Conservation (phyloP, 2,113 vertebrate genomes). For the Chaetops frenatus region DNA sequence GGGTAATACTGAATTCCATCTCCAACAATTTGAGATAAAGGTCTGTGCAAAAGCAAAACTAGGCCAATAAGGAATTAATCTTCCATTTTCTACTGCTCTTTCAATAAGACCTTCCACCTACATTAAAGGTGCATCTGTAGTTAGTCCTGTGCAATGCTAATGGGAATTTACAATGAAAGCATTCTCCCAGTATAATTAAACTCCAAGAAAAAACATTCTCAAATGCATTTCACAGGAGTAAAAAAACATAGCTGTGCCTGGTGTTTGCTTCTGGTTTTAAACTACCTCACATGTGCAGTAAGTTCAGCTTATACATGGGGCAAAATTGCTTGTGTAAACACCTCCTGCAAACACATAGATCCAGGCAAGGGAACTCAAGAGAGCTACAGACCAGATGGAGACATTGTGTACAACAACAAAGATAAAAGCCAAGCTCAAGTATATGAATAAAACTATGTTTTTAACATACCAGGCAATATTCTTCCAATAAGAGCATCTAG, state of each 20-base stretch:
- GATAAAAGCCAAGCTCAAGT: not conserved
- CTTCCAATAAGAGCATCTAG: constrained; percentile 87
- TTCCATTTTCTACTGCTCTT: not conserved
- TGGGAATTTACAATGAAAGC: not conserved
- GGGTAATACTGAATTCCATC: not conserved
- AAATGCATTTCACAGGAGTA: not conserved
- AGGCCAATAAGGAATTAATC: not conserved
- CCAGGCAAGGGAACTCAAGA: not conserved
- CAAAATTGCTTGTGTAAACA: not conserved
- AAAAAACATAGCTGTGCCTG: not conserved
- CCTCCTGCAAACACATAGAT: not conserved
- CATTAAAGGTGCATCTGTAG: not conserved
- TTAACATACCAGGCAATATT: constrained; percentile 88
- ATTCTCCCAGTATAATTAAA: not conserved
- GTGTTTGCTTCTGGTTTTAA: not conserved
- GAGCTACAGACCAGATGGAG: not conserved
- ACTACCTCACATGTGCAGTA: not conserved
- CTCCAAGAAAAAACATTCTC: not conserved
- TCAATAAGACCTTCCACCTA: not conserved
- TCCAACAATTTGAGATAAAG: not conserved
- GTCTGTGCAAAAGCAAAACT: not conserved
- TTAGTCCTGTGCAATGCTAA: not conserved
- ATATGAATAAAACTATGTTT: not conserved
- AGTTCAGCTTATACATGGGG: not conserved
- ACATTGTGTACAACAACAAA: not conserved